Base-by-base conservation (phyloP, 2,888 invertebrate genomes). In the Blastobasis lacticolella region DNA sequence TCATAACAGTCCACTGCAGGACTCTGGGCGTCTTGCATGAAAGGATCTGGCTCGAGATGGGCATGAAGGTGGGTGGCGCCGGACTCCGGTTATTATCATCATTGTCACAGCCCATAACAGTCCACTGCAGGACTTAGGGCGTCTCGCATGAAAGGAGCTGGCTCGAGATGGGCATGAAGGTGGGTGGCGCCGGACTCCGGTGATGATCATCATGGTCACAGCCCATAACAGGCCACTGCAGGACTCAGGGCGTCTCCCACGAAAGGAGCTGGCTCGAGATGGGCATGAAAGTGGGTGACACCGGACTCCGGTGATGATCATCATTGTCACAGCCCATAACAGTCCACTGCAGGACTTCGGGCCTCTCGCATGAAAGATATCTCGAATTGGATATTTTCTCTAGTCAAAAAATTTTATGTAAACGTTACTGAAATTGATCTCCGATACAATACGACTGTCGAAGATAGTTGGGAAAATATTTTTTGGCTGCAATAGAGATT, bases 91-190 rank as follows among this genome's bases (percentile, higher is more conserved):
- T 23, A 6, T 46, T 6, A 8, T 10, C 5, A 6, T 4, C 10
- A 44, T 42, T 41, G 42, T 45, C 23, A 3, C 23, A 23, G 23
- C 23, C 23, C 2, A 23, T 23, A 23, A 23, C 3, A 23, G 23
- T 23, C 23, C 23, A 23, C 23, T 23, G 23, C 23, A 23, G 23
- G 23, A 23, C 23, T 23, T 2, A 23, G 23, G 23, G 23, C 23
- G 2, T 23, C 23, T 23, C 23, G 2, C 23, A 23, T 3, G 23
- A 23, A 23, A 23, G 23, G 23, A 90, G 90, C 56, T 97, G 96
- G 96, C 91, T 91, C 59, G 88, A 91, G 46, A 90, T 92, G 71
- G 94, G 95, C 54, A 90, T 94, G 49, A 91, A 93, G 88, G 94
- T 94, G 66, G 50, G 76, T 45, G 45, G 8, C 1, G 5, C 2